Evolutionary conservation across 2,113 vertebrate species (phyloP).

Genomic region (Elaphurus davidianus): DNA sequence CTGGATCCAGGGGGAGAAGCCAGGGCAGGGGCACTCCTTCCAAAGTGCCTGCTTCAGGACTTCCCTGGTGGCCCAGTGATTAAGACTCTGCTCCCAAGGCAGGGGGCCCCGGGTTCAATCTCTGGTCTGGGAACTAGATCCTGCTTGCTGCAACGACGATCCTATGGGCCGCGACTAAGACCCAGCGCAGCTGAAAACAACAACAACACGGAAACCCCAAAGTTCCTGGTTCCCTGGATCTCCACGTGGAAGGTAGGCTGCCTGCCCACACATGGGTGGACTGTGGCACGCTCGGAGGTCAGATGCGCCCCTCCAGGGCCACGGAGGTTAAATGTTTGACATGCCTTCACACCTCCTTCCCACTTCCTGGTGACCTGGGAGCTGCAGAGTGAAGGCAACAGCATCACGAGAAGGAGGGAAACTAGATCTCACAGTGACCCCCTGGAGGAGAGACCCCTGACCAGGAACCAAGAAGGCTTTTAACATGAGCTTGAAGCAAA

Average conservation of each 20-base stretch:
- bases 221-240: neutral
- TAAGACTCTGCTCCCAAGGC: neutral
- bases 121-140: neutral
- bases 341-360: neutral
- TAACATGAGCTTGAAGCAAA: neutral
- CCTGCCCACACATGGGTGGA: neutral
- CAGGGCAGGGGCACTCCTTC: neutral
- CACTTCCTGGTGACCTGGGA: neutral
- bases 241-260: neutral
- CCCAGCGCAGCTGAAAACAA: neutral
- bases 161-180: fast-evolving
- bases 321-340: neutral
- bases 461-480: neutral
- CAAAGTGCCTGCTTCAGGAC: neutral
- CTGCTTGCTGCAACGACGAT: neutral
- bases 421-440: neutral
- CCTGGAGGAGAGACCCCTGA: neutral
- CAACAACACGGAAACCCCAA: neutral
- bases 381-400: neutral
- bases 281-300: neutral
- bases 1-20: no score
- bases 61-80: neutral
- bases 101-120: neutral
- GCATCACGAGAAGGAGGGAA: neutral
- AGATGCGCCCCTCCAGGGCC: neutral